Conservation (phyloP, 92 coral and sea anemone species). For the Scolanthus callimorphus region DNA sequence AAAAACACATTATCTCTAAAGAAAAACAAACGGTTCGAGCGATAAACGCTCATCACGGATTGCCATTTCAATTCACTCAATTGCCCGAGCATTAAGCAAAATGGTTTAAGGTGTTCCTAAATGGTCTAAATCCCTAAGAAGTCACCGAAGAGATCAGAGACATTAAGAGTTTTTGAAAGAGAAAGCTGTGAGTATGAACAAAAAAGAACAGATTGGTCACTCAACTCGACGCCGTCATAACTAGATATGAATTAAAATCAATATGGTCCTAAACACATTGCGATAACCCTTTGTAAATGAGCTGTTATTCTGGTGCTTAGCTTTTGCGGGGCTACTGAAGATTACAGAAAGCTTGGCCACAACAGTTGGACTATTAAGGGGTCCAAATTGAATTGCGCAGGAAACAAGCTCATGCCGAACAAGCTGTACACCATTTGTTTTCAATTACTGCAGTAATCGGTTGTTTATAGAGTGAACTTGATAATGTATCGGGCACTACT, state of each 20-base stretch:
- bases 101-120: background rate
- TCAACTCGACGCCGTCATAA: slow-evolving; percentile 6
- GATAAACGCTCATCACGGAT: slow-evolving; percentile 35
- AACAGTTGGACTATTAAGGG: no score
- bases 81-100: slow-evolving; percentile 17
- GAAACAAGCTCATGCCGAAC: background rate
- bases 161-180: background rate
- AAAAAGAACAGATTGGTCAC: slow-evolving; percentile 11
- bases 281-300: slow-evolving; percentile 16
- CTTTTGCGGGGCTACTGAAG: background rate
- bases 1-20: slow-evolving; percentile 28
- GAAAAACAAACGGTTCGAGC: slow-evolving; percentile 29
- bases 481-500: no score
- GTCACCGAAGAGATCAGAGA: background rate
- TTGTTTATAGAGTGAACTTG: slow-evolving; percentile 50
- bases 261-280: slow-evolving; percentile 25
- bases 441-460: slow-evolving; percentile 52
- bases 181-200: slow-evolving; percentile 3
- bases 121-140: background rate
- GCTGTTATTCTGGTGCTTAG: background rate
- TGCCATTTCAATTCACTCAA: slow-evolving; percentile 6
- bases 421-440: slow-evolving; percentile 43
- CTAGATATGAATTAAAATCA: slow-evolving; percentile 12
- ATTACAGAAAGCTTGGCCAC: background rate
- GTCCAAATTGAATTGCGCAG: no score